These are phyloP conservation scores for Corythornis leucogaster DNA, from an alignment of 2,797 vertebrate species.

Conservation along the genomic window DNA sequence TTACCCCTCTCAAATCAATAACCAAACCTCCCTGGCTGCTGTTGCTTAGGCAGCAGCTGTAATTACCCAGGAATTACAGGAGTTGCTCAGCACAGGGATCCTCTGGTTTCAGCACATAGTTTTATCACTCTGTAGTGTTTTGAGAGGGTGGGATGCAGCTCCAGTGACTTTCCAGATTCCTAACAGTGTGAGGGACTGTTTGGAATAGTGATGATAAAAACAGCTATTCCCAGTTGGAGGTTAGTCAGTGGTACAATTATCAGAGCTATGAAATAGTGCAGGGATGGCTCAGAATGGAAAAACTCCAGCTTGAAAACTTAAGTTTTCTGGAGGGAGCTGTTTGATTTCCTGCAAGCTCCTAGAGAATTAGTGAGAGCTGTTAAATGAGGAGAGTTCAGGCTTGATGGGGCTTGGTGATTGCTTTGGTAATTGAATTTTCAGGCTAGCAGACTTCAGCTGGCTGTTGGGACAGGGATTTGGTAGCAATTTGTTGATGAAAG, in stretches of 20 bases:
- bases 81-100: constrained; percentile 35
- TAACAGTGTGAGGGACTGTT: constrained; percentile 74
- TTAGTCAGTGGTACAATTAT: constrained; percentile 76
- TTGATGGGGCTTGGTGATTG: neutral
- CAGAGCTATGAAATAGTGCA: constrained; percentile 73
- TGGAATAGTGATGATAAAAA: constrained; percentile 78
- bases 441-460: neutral
- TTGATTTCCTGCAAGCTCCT: neutral
- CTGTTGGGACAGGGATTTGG: neutral
- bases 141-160: constrained; percentile 72
- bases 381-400: neutral
- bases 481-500: neutral
- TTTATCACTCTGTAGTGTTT: constrained; percentile 54
- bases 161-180: constrained; percentile 75
- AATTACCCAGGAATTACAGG: constrained; percentile 6
- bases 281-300: constrained; percentile 66
- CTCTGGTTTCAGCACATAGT: constrained; percentile 60
- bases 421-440: neutral
- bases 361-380: neutral
- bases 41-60: neutral
- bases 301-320: constrained; percentile 12
- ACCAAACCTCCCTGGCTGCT: neutral
- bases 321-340: constrained; percentile 42
- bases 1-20: constrained; percentile 1
- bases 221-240: constrained; percentile 73